Evolutionary conservation across 2,888 invertebrate genomes (phyloP).

Genomic region (Pristionchus entomophagus): DNA sequence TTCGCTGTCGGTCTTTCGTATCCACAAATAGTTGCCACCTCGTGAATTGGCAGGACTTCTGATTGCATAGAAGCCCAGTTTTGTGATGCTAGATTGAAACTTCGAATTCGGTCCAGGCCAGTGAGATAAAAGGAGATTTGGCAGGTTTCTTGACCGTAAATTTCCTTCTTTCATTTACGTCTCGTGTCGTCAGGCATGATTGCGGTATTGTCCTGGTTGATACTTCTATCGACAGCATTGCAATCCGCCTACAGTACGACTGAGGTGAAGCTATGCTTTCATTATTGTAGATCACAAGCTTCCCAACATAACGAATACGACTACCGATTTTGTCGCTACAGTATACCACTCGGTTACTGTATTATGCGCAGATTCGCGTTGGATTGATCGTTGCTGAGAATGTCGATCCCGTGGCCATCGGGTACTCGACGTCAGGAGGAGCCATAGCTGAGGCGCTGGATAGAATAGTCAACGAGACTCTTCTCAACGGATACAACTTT

Average conservation of each 20-base stretch:
- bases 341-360: neutral
- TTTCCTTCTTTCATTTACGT: neutral
- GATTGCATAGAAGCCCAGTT: neutral
- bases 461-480: conserved; percentile 57
- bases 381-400: conserved; percentile 70
- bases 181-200: neutral
- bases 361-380: conserved; percentile 88
- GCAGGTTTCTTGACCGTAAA: neutral
- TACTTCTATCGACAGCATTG: neutral
- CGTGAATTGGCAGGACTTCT: neutral
- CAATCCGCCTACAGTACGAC: neutral
- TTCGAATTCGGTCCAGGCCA: neutral
- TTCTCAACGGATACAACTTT: conserved; percentile 57
- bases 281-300: too few relatives aligned
- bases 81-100: neutral
- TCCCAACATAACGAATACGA: too few relatives aligned
- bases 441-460: conserved; percentile 64
- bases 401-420: conserved; percentile 50
- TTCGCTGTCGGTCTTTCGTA: too few relatives aligned
- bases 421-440: conserved; percentile 58
- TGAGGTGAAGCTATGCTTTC: neutral
- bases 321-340: neutral
- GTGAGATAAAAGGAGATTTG: neutral
- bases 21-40: too few relatives aligned
- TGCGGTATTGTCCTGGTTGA: neutral